Evolutionary conservation across 2,888 invertebrate genomes (phyloP), one percentile per base, ranked within the genome.

Genomic region (Chrysolina haemoptera): DNA sequence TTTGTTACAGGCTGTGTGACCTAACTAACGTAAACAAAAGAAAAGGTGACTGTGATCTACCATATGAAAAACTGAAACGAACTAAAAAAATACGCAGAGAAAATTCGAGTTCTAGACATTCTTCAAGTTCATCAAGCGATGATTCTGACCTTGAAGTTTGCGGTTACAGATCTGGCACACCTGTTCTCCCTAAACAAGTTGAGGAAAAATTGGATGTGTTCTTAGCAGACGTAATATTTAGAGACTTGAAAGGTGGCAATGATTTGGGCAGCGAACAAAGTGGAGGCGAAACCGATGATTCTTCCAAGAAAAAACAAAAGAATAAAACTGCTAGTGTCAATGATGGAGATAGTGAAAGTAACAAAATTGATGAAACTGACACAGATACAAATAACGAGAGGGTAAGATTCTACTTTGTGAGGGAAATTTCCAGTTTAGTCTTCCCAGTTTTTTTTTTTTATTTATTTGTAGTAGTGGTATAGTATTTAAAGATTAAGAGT

Each of bases 181-280:
- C 72, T 70, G 64, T 62, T 40, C 65, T 76, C 10, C 48, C 46
- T n/a, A 16, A 35, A 16, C 50, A 69, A 48, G n/a, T 65, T 66
- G 70, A 67, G 41, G 20, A 76, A 55, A 77, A 67, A 70, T 16
- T 74, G 43, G 75, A 77, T 67, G 71, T 68, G 6, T 68, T 76
- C 43, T 43, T 78, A 62, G 76, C 78, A 5, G 53, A 69, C 20
- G 64, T 62, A 8, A 74, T 73, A 62, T 72, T 73, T 64, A 74
- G 73, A 8, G 68, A 68, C 18, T 73, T 77, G 41, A 71, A 68
- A 41, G 63, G 62, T 43, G 67, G 59, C 46, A 74, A 66, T 20
- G n/a, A 59, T 35, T 53, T 48, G 12, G 70, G 69, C 50, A 69
- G 68, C 65, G 63, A 59, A 11, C 48, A 55, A 40, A 63, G 41